Percentiles rank a stretch among this genome's conserved stretches.
phyloP scores from a whole-genome alignment of 2,888 invertebrate species.

The Zaprionus lineosus region DNA sequence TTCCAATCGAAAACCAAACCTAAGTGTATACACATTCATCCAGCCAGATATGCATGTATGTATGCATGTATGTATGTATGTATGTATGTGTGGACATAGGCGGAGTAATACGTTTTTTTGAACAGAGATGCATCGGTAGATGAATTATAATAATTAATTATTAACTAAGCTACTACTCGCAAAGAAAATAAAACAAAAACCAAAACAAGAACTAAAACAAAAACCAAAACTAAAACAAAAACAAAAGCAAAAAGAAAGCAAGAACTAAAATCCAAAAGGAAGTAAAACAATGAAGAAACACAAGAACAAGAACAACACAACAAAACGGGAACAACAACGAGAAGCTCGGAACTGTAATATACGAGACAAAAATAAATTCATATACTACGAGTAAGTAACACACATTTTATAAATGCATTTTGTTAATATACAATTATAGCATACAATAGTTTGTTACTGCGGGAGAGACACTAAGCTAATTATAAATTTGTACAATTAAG shows the following conservation, averaged over 20 bases:
- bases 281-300: constrained; percentile 43
- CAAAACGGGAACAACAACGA: constrained; percentile 72
- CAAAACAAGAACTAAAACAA: too few species aligned
- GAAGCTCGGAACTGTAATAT: constrained; percentile 68
- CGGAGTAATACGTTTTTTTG: too few species aligned
- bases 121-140: too few species aligned
- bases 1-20: constrained; percentile 63
- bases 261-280: constrained; percentile 40
- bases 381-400: constrained; percentile 20
- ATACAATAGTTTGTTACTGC: constrained; percentile 61
- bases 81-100: too few species aligned
- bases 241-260: constrained; percentile 34
- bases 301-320: constrained; percentile 38
- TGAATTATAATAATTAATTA: too few species aligned
- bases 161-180: too few species aligned
- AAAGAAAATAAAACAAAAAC: too few species aligned
- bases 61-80: constrained; percentile 28
- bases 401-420: constrained; percentile 22
- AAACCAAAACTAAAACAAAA: too few species aligned
- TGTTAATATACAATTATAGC: constrained; percentile 46
- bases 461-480: too few species aligned
- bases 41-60: too few species aligned
- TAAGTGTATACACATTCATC: constrained; percentile 25
- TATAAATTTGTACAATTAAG: constrained; percentile 22
- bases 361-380: constrained; percentile 48